A percentile compares a stretch with the other conserved stretches of the same genome.
Conservation (phyloP, 2,797 vertebrate species). For the Zenarchopterus dispar region DNA sequence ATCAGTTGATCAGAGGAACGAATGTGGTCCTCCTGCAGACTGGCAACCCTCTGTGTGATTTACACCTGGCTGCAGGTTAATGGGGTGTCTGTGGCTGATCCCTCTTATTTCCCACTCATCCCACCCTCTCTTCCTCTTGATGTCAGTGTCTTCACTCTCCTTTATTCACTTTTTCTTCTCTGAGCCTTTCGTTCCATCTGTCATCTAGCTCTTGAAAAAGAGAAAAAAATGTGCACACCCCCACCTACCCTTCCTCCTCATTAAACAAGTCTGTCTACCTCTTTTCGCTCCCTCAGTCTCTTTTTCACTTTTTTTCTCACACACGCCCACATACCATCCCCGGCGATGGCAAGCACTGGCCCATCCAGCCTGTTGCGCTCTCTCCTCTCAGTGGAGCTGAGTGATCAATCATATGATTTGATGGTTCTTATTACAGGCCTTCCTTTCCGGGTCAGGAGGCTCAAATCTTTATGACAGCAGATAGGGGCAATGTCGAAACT, state of each 20-base stretch:
- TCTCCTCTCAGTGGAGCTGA: constrained; percentile 48
- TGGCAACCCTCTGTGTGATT: constrained; percentile 31
- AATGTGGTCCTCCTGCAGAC: constrained; percentile 12
- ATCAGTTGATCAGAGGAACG: constrained; percentile 36
- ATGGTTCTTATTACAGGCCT: constrained; percentile 81
- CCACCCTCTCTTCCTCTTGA: constrained; percentile 48
- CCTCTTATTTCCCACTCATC: constrained; percentile 42
- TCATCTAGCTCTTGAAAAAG: constrained; percentile 50
- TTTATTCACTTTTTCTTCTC: constrained; percentile 20
- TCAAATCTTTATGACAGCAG: constrained; percentile 77
- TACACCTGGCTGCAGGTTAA: constrained; percentile 66
- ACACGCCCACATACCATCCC: constrained; percentile 79
- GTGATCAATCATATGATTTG: constrained; percentile 77
- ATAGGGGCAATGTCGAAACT: constrained; percentile 58
- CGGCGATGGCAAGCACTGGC: constrained; percentile 71
- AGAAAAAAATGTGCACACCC: constrained; percentile 9
- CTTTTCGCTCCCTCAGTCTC: constrained; percentile 37
- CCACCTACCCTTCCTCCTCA: constrained; percentile 7
- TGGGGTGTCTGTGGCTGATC: constrained; percentile 45
- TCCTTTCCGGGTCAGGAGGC: constrained; percentile 73
- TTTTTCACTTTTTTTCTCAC: constrained; percentile 62
- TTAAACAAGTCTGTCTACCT: constrained; percentile 53
- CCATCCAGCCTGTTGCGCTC: constrained; percentile 74
- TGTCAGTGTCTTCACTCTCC: constrained; percentile 31
- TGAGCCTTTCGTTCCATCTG: constrained; percentile 51